These are phyloP conservation scores for Bos indicus DNA, from an alignment of 2,113 vertebrate genomes.

Conservation along the genomic window DNA sequence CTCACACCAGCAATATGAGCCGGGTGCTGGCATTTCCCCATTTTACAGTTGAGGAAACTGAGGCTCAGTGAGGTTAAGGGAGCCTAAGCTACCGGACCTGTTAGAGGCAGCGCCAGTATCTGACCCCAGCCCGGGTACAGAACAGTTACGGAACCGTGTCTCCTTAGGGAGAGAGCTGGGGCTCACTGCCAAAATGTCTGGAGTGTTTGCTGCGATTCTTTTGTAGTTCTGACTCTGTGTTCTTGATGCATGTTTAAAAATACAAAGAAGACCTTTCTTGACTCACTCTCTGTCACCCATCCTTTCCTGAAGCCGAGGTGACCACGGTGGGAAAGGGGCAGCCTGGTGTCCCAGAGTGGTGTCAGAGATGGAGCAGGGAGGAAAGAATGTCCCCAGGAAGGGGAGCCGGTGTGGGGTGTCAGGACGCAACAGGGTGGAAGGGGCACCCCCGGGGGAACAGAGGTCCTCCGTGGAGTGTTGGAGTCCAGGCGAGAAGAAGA, in stretches of 20 bases:
- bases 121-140: neutral
- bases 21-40: too few relatives aligned
- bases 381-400: neutral
- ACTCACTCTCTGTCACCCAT: neutral
- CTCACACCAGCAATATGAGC: neutral
- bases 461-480: neutral
- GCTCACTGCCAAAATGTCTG: neutral
- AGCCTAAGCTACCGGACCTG: neutral
- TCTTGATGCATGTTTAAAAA: neutral
- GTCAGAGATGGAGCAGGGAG: neutral
- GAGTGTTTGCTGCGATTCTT: neutral
- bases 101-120: neutral
- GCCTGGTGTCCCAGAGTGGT: neutral
- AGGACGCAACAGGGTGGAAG: neutral
- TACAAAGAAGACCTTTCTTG: neutral
- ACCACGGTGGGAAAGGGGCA: neutral
- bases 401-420: neutral
- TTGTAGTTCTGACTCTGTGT: neutral
- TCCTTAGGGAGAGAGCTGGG: neutral
- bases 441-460: neutral
- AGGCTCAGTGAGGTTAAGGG: neutral
- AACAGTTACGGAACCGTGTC: rapidly evolving
- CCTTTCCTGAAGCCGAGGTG: neutral
- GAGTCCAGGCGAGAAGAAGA: rapidly evolving
- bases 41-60: neutral